These are phyloP conservation scores for Chrysolina oricalcia DNA, from an alignment of 2,888 invertebrate species.

Conservation along the genomic window DNA sequence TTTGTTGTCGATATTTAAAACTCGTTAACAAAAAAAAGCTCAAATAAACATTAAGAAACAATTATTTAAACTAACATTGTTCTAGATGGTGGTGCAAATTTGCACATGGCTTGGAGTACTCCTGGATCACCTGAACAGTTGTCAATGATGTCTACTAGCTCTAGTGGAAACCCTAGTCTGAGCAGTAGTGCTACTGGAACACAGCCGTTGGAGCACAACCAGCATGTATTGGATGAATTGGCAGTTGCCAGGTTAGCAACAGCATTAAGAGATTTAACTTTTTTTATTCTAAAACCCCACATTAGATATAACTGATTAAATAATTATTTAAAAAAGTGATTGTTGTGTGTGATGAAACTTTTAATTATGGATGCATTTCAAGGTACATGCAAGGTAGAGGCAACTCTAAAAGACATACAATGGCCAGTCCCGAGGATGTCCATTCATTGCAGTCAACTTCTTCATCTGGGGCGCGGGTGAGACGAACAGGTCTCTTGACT, in stretches of 20 bases:
- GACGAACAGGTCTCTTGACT: constrained; percentile 88
- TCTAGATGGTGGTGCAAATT: constrained; percentile 92
- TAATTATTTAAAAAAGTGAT: background rate
- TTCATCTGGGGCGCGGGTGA: constrained; percentile 73
- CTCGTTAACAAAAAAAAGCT: no score
- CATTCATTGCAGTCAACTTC: constrained; percentile 69
- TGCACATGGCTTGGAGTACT: constrained; percentile 79
- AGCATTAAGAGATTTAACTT: background rate
- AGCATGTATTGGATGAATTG: constrained; percentile 72
- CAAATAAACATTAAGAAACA: no score
- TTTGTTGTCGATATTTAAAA: no score
- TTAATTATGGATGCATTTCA: constrained; percentile 19
- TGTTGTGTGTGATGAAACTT: constrained; percentile 1
- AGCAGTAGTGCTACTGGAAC: constrained; percentile 70
- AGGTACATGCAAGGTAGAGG: constrained; percentile 88
- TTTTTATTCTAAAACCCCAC: background rate
- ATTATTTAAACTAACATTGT: constrained; percentile 22
- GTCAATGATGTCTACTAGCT: constrained; percentile 72
- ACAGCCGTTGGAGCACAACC: constrained; percentile 70
- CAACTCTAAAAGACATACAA: constrained; percentile 84
- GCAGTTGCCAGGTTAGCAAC: constrained; percentile 72
- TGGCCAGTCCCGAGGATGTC: constrained; percentile 83
- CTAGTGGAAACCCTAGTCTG: constrained; percentile 72
- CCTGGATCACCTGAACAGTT: constrained; percentile 72
- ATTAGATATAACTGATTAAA: background rate